phyloP scores from a whole-genome alignment of 2,113 vertebrate species.

The Hydrochoerus hydrochaeris region DNA sequence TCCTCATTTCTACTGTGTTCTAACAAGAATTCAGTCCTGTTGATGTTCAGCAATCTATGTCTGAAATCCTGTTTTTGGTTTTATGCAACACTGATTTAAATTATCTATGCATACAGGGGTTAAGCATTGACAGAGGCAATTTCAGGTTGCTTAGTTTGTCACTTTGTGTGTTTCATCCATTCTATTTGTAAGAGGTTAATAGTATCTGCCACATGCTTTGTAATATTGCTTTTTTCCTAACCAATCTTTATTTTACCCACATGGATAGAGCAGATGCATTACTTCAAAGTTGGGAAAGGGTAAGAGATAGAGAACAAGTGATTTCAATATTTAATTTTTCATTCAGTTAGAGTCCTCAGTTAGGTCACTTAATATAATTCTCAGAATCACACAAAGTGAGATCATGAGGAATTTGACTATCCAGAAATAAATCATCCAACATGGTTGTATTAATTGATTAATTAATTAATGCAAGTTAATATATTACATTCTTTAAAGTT shows the following conservation, averaged over 20 bases:
- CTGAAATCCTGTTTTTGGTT: neutral
- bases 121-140: neutral
- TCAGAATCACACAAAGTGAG: neutral
- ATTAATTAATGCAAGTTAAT: neutral
- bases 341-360: neutral
- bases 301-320: neutral
- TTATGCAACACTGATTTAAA: neutral
- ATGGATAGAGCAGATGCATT: neutral
- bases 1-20: neutral
- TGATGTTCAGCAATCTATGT: neutral
- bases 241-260: neutral
- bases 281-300: rapidly evolving
- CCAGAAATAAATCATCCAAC: neutral
- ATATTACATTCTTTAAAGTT: neutral
- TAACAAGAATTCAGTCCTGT: neutral
- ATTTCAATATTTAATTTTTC: neutral
- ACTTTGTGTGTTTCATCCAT: neutral
- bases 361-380: neutral
- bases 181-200: neutral
- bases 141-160: neutral
- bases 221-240: neutral
- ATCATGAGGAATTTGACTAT: neutral
- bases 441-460: too few relatives aligned
- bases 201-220: neutral
- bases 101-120: neutral